A percentile compares a stretch with the other conserved stretches of the same genome.
These are phyloP conservation scores for Drosophila sp. DNA, from an alignment of 1,140 invertebrate genomes.

Conservation along the genomic window DNA sequence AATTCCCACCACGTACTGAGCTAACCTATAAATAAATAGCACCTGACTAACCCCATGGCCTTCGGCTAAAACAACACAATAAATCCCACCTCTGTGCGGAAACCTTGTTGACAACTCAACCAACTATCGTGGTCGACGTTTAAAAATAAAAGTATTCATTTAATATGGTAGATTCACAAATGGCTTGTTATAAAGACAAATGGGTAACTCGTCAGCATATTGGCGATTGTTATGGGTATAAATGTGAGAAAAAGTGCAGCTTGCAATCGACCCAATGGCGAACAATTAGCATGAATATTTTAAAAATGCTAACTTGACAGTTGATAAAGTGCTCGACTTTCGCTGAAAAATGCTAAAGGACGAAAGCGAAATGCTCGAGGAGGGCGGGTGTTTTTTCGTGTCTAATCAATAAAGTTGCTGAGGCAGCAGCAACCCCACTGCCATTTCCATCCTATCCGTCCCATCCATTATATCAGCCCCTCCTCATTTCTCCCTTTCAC, in stretches of 20 bases:
- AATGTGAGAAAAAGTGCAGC: conserved; percentile 68
- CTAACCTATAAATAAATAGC: conserved; percentile 1
- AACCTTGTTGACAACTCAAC: not conserved
- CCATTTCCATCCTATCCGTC: not conserved
- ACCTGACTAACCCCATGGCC: not conserved
- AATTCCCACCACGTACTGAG: not conserved
- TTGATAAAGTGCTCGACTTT: conserved; percentile 34
- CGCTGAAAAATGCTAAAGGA: conserved; percentile 19
- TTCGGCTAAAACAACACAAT: not conserved
- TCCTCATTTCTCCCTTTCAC: not conserved
- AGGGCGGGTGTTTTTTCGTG: conserved; percentile 25
- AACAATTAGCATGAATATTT: conserved; percentile 76
- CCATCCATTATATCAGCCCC: not conserved
- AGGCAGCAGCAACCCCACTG: conserved; percentile 40
- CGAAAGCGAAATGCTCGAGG: not conserved
- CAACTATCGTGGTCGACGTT: conserved; percentile 7
- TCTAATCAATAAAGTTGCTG: conserved; percentile 80
- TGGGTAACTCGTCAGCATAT: not conserved
- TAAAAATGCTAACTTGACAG: conserved; percentile 59
- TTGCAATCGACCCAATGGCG: conserved; percentile 59
- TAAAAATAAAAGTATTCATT: conserved; percentile 10
- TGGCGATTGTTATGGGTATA: not conserved
- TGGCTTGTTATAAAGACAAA: not conserved
- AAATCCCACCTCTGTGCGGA: not conserved
- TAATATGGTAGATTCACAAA: not conserved